phyloP scores from a whole-genome alignment of 2,113 vertebrate species.

The Aleadryas rufinucha region DNA sequence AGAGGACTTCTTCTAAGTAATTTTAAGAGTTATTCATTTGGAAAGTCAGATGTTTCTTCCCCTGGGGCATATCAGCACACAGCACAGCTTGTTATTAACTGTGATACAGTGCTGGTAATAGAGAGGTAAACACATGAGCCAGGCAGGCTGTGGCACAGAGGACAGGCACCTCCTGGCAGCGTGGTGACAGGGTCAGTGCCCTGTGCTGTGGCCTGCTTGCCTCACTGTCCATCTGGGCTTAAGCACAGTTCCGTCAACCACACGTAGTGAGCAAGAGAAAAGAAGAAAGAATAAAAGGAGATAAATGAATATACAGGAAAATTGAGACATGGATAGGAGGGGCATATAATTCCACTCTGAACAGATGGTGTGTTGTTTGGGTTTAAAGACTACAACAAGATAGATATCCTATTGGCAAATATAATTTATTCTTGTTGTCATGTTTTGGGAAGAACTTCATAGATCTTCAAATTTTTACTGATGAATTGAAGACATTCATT shows the following conservation, averaged over 20 bases:
- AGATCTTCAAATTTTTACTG: neutral
- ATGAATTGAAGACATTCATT: neutral
- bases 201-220: neutral
- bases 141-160: neutral
- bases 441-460: neutral
- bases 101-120: neutral
- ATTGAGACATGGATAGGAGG: neutral
- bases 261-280: neutral
- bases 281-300: neutral
- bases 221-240: neutral
- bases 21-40: conserved; percentile 11
- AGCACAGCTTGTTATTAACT: neutral
- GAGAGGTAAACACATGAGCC: neutral
- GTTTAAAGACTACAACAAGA: neutral
- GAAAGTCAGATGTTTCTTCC: neutral
- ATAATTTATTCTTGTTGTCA: neutral
- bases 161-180: neutral
- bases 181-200: neutral
- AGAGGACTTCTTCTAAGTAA: neutral
- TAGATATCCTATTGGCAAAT: neutral
- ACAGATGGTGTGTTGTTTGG: neutral
- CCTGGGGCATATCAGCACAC: neutral
- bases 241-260: neutral
- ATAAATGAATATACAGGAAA: neutral
- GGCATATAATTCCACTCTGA: neutral